Evolutionary conservation across 2,797 vertebrate species (phyloP).

Genomic region (Sphaeramia orbicularis): DNA sequence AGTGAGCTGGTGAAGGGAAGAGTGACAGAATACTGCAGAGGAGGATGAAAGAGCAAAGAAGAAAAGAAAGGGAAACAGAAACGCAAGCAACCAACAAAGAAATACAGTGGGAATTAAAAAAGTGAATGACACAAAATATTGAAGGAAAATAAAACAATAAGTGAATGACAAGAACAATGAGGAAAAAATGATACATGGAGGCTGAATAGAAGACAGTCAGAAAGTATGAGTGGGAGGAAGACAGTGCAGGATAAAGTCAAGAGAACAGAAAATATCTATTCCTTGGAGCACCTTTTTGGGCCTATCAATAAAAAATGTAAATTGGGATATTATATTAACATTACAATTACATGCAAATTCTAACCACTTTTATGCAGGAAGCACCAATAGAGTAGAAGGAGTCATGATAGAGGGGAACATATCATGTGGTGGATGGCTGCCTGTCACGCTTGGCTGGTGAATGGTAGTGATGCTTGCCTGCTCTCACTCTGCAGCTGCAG

Average conservation of each 20-base stretch:
- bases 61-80: conserved; percentile 42
- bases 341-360: not conserved
- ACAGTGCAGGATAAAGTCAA: conserved; percentile 1
- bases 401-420: conserved; percentile 7
- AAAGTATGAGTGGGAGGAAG: conserved; percentile 23
- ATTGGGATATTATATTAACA: conserved; percentile 11
- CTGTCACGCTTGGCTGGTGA: conserved; percentile 57
- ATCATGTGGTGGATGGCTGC: conserved; percentile 44
- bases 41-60: conserved; percentile 55
- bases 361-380: not conserved
- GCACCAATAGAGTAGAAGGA: conserved; percentile 16
- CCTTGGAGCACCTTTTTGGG: conserved; percentile 5
- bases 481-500: conserved; percentile 38
- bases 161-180: conserved; percentile 40
- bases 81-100: conserved; percentile 32
- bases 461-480: conserved; percentile 40
- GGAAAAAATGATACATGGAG: conserved; percentile 28
- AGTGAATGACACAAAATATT: conserved; percentile 37
- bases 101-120: conserved; percentile 40
- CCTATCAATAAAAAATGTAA: conserved; percentile 15
- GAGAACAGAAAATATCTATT: conserved; percentile 23
- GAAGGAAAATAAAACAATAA: conserved; percentile 38
- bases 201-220: conserved; percentile 22
- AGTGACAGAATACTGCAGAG: conserved; percentile 46
- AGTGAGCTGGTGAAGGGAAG: conserved; percentile 10